phyloP scores from a whole-genome alignment of 2,888 invertebrate genomes.

The Tachina fera region DNA sequence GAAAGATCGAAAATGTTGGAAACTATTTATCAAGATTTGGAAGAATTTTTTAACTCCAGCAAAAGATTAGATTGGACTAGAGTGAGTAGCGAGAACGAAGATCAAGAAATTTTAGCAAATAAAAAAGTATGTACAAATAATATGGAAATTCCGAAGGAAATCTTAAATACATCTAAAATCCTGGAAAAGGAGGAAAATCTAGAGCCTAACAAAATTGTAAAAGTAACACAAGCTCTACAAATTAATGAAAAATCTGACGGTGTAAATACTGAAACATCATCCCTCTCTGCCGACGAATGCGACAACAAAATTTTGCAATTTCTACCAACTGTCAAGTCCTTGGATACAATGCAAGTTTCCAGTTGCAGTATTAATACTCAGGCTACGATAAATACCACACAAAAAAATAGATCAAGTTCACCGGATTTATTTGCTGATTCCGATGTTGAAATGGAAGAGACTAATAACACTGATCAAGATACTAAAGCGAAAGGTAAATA shows the following conservation, averaged over 20 bases:
- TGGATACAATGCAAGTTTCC: conserved; percentile 49
- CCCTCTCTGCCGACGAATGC: not conserved
- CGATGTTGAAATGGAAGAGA: conserved; percentile 75
- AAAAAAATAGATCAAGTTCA: conserved; percentile 75
- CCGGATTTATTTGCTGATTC: conserved; percentile 82
- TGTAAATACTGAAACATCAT: not conserved
- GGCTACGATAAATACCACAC: conserved; percentile 58
- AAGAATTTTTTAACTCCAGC: conserved; percentile 63
- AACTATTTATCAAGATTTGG: conserved; percentile 74
- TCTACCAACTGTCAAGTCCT: conserved; percentile 1
- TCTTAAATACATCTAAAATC: not conserved
- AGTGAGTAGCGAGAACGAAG: not conserved
- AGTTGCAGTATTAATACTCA: conserved; percentile 41
- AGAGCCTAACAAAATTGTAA: conserved; percentile 12
- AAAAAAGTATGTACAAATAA: not conserved
- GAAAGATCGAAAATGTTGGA: conserved; percentile 68
- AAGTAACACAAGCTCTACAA: conserved; percentile 5
- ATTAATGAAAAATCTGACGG: not conserved
- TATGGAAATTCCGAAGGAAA: not conserved
- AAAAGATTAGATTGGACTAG: conserved; percentile 32
- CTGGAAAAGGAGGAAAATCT: not conserved
- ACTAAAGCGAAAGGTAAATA: conserved; percentile 27
- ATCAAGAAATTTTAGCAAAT: not conserved
- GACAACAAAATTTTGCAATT: conserved; percentile 16
- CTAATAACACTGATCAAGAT: not conserved